phyloP scores from a whole-genome alignment of 2,888 invertebrate genomes.

The Melieria omissa region DNA sequence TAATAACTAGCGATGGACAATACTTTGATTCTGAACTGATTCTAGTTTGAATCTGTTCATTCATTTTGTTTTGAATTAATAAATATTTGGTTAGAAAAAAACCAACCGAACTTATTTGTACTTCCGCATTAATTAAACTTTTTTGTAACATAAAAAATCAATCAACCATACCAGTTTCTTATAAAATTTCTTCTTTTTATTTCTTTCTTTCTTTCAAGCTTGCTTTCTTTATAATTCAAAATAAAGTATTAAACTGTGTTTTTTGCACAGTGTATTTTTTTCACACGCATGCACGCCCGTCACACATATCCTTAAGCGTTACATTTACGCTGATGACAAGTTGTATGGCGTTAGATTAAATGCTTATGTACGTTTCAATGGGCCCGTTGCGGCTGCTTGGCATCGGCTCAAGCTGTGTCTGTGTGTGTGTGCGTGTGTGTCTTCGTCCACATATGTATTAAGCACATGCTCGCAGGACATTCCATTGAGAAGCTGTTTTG shows the following conservation, averaged over 20 bases:
- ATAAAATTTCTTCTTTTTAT: neutral
- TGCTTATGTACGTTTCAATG: neutral
- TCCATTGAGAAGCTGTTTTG: neutral
- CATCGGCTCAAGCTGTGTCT: neutral
- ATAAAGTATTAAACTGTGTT: neutral
- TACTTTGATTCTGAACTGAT: too few relatives aligned
- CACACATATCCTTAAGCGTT: constrained; percentile 1
- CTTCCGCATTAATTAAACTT: too few relatives aligned
- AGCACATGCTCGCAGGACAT: neutral
- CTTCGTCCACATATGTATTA: neutral
- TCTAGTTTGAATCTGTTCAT: too few relatives aligned
- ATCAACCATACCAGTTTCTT: neutral
- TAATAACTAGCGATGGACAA: too few relatives aligned
- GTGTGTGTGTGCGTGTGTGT: neutral
- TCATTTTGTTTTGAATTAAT: too few relatives aligned
- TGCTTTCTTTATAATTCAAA: neutral
- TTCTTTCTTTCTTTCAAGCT: neutral
- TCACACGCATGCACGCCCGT: neutral
- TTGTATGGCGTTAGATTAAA: constrained; percentile 10
- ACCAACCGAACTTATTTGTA: too few relatives aligned
- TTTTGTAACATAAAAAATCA: too few relatives aligned
- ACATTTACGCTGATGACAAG: neutral
- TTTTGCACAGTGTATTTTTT: neutral
- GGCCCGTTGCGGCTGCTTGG: neutral
- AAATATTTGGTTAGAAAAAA: too few relatives aligned